Evolutionary conservation across 2,888 invertebrate species (phyloP).

Genomic region (Drosophila testacea): DNA sequence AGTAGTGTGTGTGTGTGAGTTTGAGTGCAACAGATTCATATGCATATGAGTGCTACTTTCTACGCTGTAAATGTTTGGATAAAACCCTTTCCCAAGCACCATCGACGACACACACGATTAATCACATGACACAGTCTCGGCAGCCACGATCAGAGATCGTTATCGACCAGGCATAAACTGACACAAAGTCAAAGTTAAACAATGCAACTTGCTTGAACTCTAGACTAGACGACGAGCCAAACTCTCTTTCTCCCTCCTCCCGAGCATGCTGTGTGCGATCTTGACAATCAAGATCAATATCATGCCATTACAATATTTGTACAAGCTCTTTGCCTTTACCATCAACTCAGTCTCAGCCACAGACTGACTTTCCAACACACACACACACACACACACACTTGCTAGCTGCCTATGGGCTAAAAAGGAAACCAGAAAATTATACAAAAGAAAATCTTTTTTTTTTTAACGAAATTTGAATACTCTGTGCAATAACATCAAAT

Average conservation of each 20-base stretch:
- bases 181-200: conserved; percentile 72
- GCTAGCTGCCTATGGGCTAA: conserved; percentile 29
- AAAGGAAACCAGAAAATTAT: conserved; percentile 27
- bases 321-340: conserved; percentile 68
- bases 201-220: conserved; percentile 75
- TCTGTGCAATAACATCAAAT: conserved; percentile 13
- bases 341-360: conserved; percentile 30
- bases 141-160: conserved; percentile 70
- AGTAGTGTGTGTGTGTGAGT: conserved; percentile 2
- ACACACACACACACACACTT: conserved; percentile 17
- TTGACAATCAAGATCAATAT: conserved; percentile 79
- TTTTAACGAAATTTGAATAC: conserved; percentile 33
- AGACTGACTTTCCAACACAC: conserved; percentile 56
- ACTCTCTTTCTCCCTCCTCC: conserved; percentile 5
- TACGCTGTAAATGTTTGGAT: conserved; percentile 47
- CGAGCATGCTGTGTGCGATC: conserved; percentile 78
- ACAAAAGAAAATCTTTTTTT: conserved; percentile 15
- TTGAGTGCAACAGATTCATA: conserved; percentile 44
- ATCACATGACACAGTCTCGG: conserved; percentile 63
- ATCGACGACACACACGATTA: conserved; percentile 70
- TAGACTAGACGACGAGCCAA: conserved; percentile 23
- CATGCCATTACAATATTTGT: conserved; percentile 74
- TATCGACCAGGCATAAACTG: conserved; percentile 68
- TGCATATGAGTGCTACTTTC: conserved; percentile 78
- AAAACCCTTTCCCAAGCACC: conserved; percentile 65